These are phyloP conservation scores for Aphelenchoides fujianensis DNA, from an alignment of 1,140 invertebrate species.

Conservation along the genomic window DNA sequence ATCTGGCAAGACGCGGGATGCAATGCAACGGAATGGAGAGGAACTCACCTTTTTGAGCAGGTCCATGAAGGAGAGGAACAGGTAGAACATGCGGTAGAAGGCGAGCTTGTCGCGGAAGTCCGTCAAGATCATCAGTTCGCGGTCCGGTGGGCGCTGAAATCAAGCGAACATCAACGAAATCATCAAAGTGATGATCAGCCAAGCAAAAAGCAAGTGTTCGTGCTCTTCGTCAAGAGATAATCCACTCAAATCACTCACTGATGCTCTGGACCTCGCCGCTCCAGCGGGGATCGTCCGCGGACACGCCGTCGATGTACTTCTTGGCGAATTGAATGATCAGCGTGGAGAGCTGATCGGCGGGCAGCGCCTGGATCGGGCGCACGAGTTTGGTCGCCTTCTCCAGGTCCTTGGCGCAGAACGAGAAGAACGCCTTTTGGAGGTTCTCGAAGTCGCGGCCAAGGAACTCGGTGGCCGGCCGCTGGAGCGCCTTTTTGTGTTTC, in stretches of 20 bases:
- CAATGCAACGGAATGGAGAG: neutral
- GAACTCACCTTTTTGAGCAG: conserved; percentile 1
- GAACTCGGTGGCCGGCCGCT: conserved; percentile 13
- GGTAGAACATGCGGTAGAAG: conserved; percentile 29
- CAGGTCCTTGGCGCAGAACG: conserved; percentile 33
- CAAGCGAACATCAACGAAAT: conserved; percentile 1
- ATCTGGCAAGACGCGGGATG: too few species aligned
- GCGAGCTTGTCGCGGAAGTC: conserved; percentile 22
- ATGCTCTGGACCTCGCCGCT: neutral
- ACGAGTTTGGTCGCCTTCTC: conserved; percentile 10
- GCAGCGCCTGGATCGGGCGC: neutral
- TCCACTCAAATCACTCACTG: neutral
- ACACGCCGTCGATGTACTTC: conserved; percentile 5
- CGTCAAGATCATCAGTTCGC: conserved; percentile 23
- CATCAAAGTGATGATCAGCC: neutral
- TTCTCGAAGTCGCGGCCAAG: conserved; percentile 25
- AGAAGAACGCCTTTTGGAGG: conserved; percentile 28
- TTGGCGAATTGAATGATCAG: conserved; percentile 28
- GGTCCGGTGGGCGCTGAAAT: conserved; percentile 20
- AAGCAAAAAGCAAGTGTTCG: neutral
- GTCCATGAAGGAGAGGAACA: neutral
- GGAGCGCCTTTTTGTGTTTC: conserved; percentile 6
- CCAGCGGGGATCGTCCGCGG: conserved; percentile 30
- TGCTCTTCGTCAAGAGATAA: too few species aligned
- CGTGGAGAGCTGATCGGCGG: neutral